Evolutionary conservation across 2,113 vertebrate species (phyloP), one percentile per base, ranked within the genome.

Genomic region (Saguinus imperator): DNA sequence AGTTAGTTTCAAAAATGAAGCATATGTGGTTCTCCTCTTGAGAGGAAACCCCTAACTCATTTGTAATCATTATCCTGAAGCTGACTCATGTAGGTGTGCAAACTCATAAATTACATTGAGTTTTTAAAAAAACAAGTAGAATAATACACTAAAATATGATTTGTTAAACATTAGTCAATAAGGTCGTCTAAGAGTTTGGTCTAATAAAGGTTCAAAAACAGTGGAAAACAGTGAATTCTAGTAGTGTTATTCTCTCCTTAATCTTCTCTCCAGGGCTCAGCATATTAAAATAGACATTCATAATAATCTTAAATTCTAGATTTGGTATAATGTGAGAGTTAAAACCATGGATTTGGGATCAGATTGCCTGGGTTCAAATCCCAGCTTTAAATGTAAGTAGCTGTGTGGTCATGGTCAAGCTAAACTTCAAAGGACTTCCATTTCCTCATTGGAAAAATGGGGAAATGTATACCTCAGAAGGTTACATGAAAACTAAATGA

Each of bases 1-100:
- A 96, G 16, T 27, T 82, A 61, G 61, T 91, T 90, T 94, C 37
- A 89, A 52, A 94, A 55, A 81, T 76, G 45, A 95, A 87, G 21
- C 13, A 61, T n/a, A 85, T 76, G 58, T 58, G 10, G 17, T 87
- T 79, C 25, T 92, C 25, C 29, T 83, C 5, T 64, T 92, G 61
- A 94, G 11, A 3, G 18, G n/a, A 9, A 35, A 87, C 8, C 23
- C n/a, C 17, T 52, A 29, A 55, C 12, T 25, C 23, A 29, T 43
- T 87, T 70, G 23, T 68, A 87, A 94, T 66, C 57, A 72, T 48
- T 21, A 72, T 23, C 32, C 23, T 66, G 80, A 91, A 3, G 37
- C 84, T 87, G 61, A 75, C 73, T 92, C 55, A 57, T 35, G 66
- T 86, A 73, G 32, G 14, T 43, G 84, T 68, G n/a, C n/a, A 89